These are phyloP conservation scores for Pristionchus entomophagus DNA, from an alignment of 2,888 invertebrate species.

Conservation along the genomic window DNA sequence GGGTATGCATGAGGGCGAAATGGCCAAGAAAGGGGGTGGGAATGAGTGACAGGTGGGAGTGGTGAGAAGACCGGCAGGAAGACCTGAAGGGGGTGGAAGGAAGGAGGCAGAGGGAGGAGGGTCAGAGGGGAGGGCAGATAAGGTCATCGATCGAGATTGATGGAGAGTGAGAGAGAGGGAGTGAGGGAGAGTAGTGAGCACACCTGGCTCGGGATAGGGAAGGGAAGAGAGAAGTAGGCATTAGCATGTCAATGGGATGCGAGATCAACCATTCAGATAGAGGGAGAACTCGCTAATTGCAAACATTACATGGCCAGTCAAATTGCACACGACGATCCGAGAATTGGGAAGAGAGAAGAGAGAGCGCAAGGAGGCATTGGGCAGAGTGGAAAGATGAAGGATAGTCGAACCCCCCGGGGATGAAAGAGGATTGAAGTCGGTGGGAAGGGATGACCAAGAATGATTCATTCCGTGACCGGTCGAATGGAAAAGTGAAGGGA, in stretches of 20 bases:
- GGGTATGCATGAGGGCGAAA: conserved; percentile 40
- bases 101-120: conserved; percentile 31
- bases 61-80: conserved; percentile 20
- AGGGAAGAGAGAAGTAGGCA: conserved; percentile 9
- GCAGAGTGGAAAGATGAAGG: conserved; percentile 33
- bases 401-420: not conserved
- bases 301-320: conserved; percentile 40
- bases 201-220: not conserved
- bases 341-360: conserved; percentile 4
- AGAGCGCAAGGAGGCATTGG: conserved; percentile 7
- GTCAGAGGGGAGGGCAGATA: conserved; percentile 41
- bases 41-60: conserved; percentile 44
- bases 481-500: conserved; percentile 9
- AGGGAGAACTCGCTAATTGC: conserved; percentile 36
- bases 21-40: conserved; percentile 24
- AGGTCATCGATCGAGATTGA: conserved; percentile 42
- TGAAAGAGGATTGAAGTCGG: not conserved
- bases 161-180: conserved; percentile 24
- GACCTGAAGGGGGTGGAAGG: not conserved
- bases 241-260: not conserved
- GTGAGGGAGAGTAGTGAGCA: not conserved
- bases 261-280: conserved; percentile 6
- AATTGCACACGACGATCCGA: conserved; percentile 34
- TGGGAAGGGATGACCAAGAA: conserved; percentile 29
- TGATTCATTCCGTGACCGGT: conserved; percentile 23